Base-by-base conservation (phyloP, 2,113 vertebrate species). In the Nicator chloris region DNA sequence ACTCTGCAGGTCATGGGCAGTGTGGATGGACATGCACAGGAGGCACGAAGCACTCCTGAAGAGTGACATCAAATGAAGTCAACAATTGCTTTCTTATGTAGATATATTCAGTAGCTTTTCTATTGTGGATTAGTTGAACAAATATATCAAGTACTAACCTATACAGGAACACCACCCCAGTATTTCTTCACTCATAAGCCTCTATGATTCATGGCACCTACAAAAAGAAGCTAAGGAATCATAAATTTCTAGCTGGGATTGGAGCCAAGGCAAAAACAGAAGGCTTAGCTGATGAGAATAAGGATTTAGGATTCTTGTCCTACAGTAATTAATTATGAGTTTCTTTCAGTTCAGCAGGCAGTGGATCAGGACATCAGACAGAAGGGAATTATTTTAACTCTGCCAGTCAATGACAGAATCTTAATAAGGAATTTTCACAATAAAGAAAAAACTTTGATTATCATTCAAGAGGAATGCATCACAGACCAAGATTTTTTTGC, bases 381-480 rank as follows among this genome's bases (percentile, higher is more conserved):
- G 76, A 86, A 90, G 42, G 23, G 60, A 97, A 92, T 93, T 82
- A 77, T 65, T 95, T 90, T 77, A 59, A 77, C 68, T 81, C 39
- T 86, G 72, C 6, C 68, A 82, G 50, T 65, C 66, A 90, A 11
- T 50, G 82, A n/a, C 42, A 78, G 76, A 81, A 86, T 88, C 40
- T 76, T 92, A 83, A 73, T n/a, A 82, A 76, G 35, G 30, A 71
- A 11, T 81, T 88, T 94, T 88, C 33, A n/a, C 31, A 42, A 40
- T 66, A 83, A 77, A 93, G 40, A 73, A 83, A 84, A 72, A 45
- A 2, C 16, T 75, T 80, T 69, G 8, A n/a, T 81, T 61, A 33
- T 70, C 24, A 30, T 81, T 86, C 35, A 64, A n/a, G 11, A 86
- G 47, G 59, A 90, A 86, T 63, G 0, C 16, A 50, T 42, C 35